Evolutionary conservation across 1,140 invertebrate genomes (phyloP).

Genomic region (Nilaparvata lugens): DNA sequence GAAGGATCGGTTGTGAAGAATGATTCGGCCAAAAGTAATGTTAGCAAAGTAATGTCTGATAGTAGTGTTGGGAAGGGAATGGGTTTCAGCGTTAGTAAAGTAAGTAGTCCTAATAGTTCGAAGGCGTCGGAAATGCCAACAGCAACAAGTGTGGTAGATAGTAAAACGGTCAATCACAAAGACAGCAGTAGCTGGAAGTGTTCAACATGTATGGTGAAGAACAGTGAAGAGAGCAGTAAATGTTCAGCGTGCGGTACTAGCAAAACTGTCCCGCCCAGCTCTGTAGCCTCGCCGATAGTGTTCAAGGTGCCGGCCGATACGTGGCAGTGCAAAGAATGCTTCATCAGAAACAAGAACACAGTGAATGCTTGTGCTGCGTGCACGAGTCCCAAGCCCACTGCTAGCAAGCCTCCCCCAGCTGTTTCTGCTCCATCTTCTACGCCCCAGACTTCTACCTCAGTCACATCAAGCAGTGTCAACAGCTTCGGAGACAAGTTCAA

Average conservation of each 20-base stretch:
- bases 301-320: constrained; percentile 27
- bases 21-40: too few relatives aligned
- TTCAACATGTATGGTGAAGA: constrained; percentile 47
- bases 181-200: constrained; percentile 44
- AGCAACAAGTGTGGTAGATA: background rate
- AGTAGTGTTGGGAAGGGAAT: too few relatives aligned
- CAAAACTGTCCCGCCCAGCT: constrained; percentile 34
- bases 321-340: constrained; percentile 44
- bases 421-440: background rate
- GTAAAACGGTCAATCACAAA: background rate
- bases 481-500: constrained; percentile 41
- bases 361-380: constrained; percentile 34
- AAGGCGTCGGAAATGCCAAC: too few relatives aligned
- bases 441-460: constrained; percentile 6
- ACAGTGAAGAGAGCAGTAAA: constrained; percentile 40
- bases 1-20: too few relatives aligned
- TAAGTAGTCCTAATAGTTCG: too few relatives aligned
- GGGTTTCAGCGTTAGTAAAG: too few relatives aligned
- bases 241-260: constrained; percentile 46
- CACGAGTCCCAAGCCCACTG: constrained; percentile 45
- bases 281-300: background rate
- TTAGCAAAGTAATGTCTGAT: too few relatives aligned
- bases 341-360: constrained; percentile 33
- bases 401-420: constrained; percentile 29
- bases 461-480: background rate